Conservation (phyloP, 2,888 invertebrate species). For the Willowsia nigromaculata region DNA sequence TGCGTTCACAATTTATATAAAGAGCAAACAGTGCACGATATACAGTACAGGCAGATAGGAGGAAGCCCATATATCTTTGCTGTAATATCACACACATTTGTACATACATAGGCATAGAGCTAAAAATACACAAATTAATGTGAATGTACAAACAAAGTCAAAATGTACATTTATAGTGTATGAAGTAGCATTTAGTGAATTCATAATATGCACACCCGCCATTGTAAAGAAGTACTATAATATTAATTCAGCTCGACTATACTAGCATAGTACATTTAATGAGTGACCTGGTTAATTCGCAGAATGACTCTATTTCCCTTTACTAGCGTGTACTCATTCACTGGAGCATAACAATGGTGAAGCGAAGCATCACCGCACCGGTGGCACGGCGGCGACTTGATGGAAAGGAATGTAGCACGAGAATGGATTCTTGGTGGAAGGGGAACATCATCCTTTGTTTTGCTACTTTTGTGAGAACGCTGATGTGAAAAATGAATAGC, state of each 20-base stretch:
- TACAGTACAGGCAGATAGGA: no score
- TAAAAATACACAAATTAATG: no score
- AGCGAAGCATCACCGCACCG: not conserved
- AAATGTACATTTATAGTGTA: no score
- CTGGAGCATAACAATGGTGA: not conserved
- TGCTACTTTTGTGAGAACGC: not conserved
- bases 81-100: no score
- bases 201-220: no score
- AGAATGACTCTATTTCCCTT: slow-evolving; percentile 25
- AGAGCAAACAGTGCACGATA: not conserved
- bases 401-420: not conserved
- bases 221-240: no score
- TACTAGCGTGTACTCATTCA: slow-evolving; percentile 26
- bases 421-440: slow-evolving; percentile 15
- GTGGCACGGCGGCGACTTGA: not conserved
- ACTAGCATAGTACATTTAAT: not conserved
- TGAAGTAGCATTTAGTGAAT: no score
- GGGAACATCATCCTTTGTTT: not conserved
- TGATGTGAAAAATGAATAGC: slow-evolving; percentile 3
- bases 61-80: no score
- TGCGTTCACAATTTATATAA: not conserved
- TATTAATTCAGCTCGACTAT: not conserved
- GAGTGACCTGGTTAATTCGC: slow-evolving; percentile 47
- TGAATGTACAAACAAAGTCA: no score
- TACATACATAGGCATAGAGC: no score